Evolutionary conservation across 2,113 vertebrate species (phyloP).

Genomic region (Syngnathoides biaculeatus): DNA sequence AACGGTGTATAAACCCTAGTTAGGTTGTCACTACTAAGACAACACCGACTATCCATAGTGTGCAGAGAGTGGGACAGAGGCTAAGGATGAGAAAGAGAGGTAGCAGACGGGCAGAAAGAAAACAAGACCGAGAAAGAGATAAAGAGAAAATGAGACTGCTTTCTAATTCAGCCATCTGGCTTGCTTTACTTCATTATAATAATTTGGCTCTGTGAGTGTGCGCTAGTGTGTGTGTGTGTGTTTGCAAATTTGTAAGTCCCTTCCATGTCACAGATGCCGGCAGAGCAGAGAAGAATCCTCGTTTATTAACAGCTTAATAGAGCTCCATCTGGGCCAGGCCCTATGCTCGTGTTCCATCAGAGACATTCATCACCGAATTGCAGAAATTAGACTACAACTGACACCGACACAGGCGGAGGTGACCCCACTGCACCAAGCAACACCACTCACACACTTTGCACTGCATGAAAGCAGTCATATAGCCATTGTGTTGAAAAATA

Average conservation of each 20-base stretch:
- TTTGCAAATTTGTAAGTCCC: conserved; percentile 75
- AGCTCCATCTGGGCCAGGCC: conserved; percentile 83
- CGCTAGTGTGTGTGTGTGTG: conserved; percentile 40
- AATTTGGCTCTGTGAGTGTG: conserved; percentile 70
- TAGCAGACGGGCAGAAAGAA: conserved; percentile 21
- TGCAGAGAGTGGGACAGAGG: conserved; percentile 21
- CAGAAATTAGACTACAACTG: conserved; percentile 74
- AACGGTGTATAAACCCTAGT: conserved; percentile 22
- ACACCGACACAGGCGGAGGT: conserved; percentile 59
- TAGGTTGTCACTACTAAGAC: conserved; percentile 22
- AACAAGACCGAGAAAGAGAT: conserved; percentile 16
- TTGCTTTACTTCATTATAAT: conserved; percentile 83
- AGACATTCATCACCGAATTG: conserved; percentile 74
- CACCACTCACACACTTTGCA: not conserved
- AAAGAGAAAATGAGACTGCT: conserved; percentile 48
- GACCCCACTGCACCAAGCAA: conserved; percentile 48
- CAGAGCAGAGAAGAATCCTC: conserved; percentile 76
- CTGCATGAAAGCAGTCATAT: not conserved
- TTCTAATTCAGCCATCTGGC: conserved; percentile 85
- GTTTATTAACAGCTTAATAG: conserved; percentile 89
- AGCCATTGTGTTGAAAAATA: not conserved
- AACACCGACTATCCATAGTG: conserved; percentile 35
- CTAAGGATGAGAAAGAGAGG: conserved; percentile 10
- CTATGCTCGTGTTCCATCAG: conserved; percentile 79
- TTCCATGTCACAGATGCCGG: conserved; percentile 86